Evolutionary conservation across 2,113 vertebrate species (phyloP), one percentile per base, ranked within the genome.

Genomic region (Rhinolophus sinicus): DNA sequence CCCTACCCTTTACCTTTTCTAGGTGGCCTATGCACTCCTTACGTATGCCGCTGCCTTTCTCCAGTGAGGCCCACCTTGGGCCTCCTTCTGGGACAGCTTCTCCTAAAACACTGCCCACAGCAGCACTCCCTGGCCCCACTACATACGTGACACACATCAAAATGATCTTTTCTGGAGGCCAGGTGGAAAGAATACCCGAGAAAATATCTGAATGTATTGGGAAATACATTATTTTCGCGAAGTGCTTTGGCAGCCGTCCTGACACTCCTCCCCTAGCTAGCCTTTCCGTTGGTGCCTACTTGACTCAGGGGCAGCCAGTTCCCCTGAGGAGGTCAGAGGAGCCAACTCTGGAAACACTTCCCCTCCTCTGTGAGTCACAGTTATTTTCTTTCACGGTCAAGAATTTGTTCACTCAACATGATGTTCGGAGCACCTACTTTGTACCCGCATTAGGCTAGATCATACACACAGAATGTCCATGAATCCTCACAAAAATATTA

Each of bases 51-150:
- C 38, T 56, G 4, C 22, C 3, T 30, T 22, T 64, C 47, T 92
- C 21, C 14, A 14, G 2, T 33, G 64, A 78, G 33, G 26, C 3
- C 33, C 35, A 50, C 5, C 56, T 35, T 3, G 0, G 5, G 8
- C 11, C 21, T 72, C 19, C 10, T 50, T 65, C 65, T 11, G 47
- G 38, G 40, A 22, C 6, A 24, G 8, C 50, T 69, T 67, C 58
- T 40, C 11, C 28, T 64, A n/a, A 85, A 47, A 50, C 5, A 19
- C 2, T 16, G 6, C 54, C 38, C 14, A 10, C 4, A 33, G 47
- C 6, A 56, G 19, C 18, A 14, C 60, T 5, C 26, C 13, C 28
- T 26, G 26, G 10, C 6, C 26, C 12, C 9, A 2, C 0, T 5
- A 24, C 2, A 47, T 5, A 38, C 0, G 38, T 8, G 11, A 28